Base-by-base conservation (phyloP, 2,888 invertebrate genomes). In the Argynnis bischoffii region DNA sequence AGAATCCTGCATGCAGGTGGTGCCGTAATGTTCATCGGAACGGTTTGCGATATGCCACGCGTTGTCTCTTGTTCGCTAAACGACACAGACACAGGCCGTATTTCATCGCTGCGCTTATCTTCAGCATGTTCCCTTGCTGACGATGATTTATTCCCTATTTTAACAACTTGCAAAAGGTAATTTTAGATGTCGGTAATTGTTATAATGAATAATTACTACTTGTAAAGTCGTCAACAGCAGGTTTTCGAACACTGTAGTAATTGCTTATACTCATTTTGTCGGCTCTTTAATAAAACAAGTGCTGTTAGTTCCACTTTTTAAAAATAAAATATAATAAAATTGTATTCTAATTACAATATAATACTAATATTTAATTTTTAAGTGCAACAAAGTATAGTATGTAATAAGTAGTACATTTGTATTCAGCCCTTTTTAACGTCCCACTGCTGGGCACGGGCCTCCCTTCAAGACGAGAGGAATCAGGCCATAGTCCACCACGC, bases 91-190 rank as follows among this genome's bases (percentile, higher is more conserved):
- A 75, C 73, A 68, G 71, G 75, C 72, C 74, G 72, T 87, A 86
- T 86, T 85, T 83, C 86, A 88, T 85, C 83, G 83, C 78, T 77
- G 79, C 78, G 78, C 83, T 87, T 90, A 90, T 89, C 89, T 84
- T 77, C 77, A 79, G 79, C 83, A 79, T 86, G 87, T 84, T 80
- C 79, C 81, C 78, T 79, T 77, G 80, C 78, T 76, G 77, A 80
- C 78, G 79, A 89, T 91, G 89, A 91, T 90, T 90, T 91, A 91
- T 90, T 77, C 80, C 80, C 76, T 80, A 80, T 79, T 79, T 79
- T 79, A 77, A 78, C 76, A 81, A 83, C 88, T 88, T 87, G 88
- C 89, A 68, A 69, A 68, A 64, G 54, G 64, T 46, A 21, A 65
- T 67, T 65, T 63, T 53, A 61, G 51, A 63, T 59, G 57, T 67